Evolutionary conservation across 2,113 vertebrate species (phyloP).

Genomic region (Malurus cyaneus): DNA sequence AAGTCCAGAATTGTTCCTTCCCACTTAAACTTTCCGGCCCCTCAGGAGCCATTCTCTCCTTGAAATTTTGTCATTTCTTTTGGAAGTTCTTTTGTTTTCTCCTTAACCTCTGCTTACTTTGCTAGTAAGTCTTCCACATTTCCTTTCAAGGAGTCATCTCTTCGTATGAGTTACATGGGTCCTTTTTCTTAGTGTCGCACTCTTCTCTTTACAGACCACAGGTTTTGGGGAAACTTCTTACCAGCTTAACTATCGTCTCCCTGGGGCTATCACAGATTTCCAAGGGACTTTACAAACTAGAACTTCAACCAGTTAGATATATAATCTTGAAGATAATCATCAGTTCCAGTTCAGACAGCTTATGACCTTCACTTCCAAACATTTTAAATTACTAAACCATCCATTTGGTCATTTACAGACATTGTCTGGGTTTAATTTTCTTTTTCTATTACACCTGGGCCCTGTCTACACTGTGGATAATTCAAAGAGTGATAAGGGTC

Average conservation of each 20-base stretch:
- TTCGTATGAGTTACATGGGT: neutral
- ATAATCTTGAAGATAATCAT: neutral
- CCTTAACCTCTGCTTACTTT: neutral
- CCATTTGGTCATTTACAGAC: neutral
- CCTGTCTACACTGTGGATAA: neutral
- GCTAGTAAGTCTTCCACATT: neutral
- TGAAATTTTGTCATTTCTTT: neutral
- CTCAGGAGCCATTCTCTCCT: neutral
- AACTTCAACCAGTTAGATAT: neutral
- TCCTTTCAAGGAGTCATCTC: neutral
- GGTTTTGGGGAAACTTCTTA: neutral
- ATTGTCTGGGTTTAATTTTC: neutral
- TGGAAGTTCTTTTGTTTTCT: neutral
- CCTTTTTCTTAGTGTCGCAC: neutral
- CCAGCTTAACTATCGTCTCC: neutral
- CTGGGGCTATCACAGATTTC: neutral
- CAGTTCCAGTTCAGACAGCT: neutral
- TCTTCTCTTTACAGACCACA: neutral
- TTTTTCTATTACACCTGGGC: neutral
- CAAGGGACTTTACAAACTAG: neutral
- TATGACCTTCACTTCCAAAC: neutral
- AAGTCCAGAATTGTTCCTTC: neutral
- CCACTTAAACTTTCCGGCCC: neutral
- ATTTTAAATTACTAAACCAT: neutral
- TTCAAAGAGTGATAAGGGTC: neutral